These are phyloP conservation scores for Prunella fulvescens DNA, from an alignment of 2,113 vertebrate species.

Conservation along the genomic window DNA sequence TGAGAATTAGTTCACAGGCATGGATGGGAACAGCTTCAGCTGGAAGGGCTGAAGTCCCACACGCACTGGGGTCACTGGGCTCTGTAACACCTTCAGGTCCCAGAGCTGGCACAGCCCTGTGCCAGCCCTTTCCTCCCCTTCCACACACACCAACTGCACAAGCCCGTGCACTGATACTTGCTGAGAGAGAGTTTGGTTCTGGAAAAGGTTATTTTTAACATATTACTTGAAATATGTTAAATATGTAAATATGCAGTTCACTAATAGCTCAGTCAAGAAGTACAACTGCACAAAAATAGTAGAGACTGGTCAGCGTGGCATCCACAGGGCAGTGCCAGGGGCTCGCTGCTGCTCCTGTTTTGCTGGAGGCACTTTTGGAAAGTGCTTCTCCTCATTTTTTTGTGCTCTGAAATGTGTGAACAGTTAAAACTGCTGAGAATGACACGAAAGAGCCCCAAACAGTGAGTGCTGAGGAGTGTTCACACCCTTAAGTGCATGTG, in stretches of 20 bases:
- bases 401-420: not conserved
- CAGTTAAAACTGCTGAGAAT: not conserved
- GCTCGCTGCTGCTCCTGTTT: not conserved
- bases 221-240: not conserved
- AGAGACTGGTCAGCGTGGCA: not conserved
- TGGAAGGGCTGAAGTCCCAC: not conserved
- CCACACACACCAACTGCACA: rapidly evolving
- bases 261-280: not conserved
- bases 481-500: not conserved
- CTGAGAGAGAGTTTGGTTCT: not conserved
- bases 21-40: rapidly evolving
- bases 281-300: not conserved
- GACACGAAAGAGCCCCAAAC: not conserved
- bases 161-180: rapidly evolving
- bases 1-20: not conserved
- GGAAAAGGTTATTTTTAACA: not conserved
- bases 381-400: not conserved
- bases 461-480: not conserved
- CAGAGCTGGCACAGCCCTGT: rapidly evolving
- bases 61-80: rapidly evolving
- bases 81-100: rapidly evolving
- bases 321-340: not conserved
- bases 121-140: not conserved
- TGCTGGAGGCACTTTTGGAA: not conserved
- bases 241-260: not conserved